A percentile compares a stretch with the other conserved stretches of the same genome.
Conservation (phyloP, 2,797 vertebrate genomes). For the Falco biarmicus region DNA sequence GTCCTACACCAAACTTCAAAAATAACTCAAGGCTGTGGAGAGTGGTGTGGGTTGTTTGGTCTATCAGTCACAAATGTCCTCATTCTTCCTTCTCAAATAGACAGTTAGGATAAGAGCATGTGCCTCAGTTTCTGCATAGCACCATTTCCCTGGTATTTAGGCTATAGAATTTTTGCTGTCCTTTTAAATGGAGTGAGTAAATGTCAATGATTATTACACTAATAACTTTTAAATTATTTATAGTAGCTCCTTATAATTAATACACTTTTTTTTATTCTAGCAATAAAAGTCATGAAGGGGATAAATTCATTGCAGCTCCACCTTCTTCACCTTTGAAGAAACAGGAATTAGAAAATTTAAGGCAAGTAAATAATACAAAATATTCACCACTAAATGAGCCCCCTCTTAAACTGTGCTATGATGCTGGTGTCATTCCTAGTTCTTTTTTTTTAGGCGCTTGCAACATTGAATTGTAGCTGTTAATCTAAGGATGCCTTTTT, state of each 20-base stretch:
- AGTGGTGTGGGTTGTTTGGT: background rate
- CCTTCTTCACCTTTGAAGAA: constrained; percentile 95
- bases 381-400: background rate
- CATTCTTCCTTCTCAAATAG: background rate
- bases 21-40: constrained; percentile 3
- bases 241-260: background rate
- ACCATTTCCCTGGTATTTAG: background rate
- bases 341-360: constrained; percentile 96
- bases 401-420: background rate
- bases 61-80: background rate
- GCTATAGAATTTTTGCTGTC: background rate
- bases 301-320: constrained; percentile 93
- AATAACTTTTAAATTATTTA: background rate
- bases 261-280: constrained; percentile 75
- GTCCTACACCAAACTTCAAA: background rate
- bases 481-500: background rate
- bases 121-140: background rate
- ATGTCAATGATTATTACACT: background rate
- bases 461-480: background rate
- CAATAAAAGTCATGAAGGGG: constrained; percentile 93
- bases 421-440: background rate
- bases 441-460: background rate
- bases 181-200: background rate
- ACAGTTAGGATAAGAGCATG: background rate
- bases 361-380: constrained; percentile 78